Evolutionary conservation across 2,888 invertebrate genomes (phyloP), one percentile per base, ranked within the genome.

Genomic region (Plagodis pulveraria): DNA sequence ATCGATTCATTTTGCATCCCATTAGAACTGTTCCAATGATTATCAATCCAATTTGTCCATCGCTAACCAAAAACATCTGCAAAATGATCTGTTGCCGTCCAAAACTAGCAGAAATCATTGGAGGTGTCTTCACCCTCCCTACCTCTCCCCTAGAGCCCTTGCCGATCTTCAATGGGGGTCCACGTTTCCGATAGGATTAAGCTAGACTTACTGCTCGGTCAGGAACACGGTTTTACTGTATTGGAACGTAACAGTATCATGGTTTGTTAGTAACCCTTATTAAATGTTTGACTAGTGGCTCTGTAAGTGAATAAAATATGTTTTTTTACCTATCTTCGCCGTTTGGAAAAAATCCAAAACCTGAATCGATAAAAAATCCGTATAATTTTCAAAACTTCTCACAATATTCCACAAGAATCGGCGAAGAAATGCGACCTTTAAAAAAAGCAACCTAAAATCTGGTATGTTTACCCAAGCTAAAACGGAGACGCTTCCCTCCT

Each of bases 181-280:
- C 87, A 86, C 89, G 89, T 88, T 91, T 91, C 89, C 90, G 89
- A 91, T 91, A 90, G 91, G 91, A 91, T 92, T 91, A 91, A 86
- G 87, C 86, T 84, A 91, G 91, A 91, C 91, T 92, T 92, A 92
- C 91, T 91, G 91, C 88, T 90, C 89, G 90, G 91, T 89, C 90
- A 89, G 90, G 78, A 89, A 86, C 88, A 87, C 89, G 87, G 43
- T 46, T 10, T 22, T 32, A 32, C 48, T 47, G 10, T 7, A 6
- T 2, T 45, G 22, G 34, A 41, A n/a, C n/a, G 5, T 0, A 2
- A 9, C 60, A 56, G 60, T 52, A 49, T n/a, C 56, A 49, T 42
- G 33, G 42, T 5, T 60, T 52, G 10, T 2, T 2, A 54, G 12
- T 7, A 5, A 38, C n/a, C n/a, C n/a, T 6, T 4, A 1, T 38